Conservation (phyloP, 2,797 vertebrate species). For the Allobates femoralis region DNA sequence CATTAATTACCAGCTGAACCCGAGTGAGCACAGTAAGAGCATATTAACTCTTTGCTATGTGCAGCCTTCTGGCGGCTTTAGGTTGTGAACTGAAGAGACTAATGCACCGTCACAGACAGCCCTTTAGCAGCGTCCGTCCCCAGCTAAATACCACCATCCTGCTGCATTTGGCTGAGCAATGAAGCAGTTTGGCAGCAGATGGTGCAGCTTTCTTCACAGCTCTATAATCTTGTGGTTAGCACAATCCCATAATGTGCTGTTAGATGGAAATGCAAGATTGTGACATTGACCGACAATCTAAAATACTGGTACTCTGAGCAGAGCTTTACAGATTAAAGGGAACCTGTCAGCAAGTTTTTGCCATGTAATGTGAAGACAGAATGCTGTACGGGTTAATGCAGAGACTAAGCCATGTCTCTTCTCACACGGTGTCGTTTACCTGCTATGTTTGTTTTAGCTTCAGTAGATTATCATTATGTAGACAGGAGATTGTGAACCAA, state of each 20-base stretch:
- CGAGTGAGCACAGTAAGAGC: slow-evolving; percentile 11
- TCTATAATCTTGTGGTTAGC: slow-evolving; percentile 40
- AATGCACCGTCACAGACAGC: background rate
- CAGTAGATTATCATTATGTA: too few relatives aligned
- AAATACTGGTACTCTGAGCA: background rate
- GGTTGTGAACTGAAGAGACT: slow-evolving; percentile 7
- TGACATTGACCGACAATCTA: background rate
- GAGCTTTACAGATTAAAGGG: too few relatives aligned
- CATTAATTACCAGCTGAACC: slow-evolving; percentile 42
- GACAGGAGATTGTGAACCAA: background rate
- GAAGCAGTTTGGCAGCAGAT: slow-evolving; percentile 37
- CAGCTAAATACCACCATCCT: slow-evolving; percentile 19
- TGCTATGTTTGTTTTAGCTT: too few relatives aligned
- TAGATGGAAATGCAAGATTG: slow-evolving; percentile 17
- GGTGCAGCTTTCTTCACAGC: slow-evolving; percentile 28
- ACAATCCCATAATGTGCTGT: slow-evolving; percentile 30
- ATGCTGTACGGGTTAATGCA: too few relatives aligned
- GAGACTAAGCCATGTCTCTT: too few relatives aligned
- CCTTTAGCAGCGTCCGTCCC: slow-evolving; percentile 41
- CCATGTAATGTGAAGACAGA: too few relatives aligned
- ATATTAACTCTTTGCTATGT: slow-evolving; percentile 22
- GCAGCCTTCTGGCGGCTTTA: slow-evolving; percentile 15
- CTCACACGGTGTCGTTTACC: too few relatives aligned
- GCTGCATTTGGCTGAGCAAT: background rate
- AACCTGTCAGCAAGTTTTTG: too few relatives aligned